Evolutionary conservation across 2,888 invertebrate genomes (phyloP).

Genomic region (Drosophila tanythrix): DNA sequence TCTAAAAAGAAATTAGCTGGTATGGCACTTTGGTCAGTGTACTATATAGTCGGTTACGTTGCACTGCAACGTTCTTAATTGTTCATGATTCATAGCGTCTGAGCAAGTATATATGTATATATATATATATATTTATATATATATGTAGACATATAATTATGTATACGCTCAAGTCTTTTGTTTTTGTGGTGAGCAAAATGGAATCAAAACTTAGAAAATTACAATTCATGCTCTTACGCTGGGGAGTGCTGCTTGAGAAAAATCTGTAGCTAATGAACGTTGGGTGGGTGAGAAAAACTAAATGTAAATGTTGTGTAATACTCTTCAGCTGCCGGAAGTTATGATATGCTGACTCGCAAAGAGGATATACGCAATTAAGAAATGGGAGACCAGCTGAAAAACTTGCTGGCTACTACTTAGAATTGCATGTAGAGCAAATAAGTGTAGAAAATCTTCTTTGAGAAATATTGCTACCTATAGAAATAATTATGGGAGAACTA

Average conservation of each 20-base stretch:
- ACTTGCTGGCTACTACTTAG: background rate
- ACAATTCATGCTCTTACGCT: constrained; percentile 35
- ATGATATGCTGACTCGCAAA: constrained; percentile 22
- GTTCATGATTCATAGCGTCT: constrained; percentile 38
- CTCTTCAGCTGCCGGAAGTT: constrained; percentile 49
- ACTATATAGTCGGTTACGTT: background rate
- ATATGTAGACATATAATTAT: constrained; percentile 8
- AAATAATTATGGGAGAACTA: constrained; percentile 27
- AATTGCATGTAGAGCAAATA: background rate
- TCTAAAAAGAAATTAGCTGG: background rate
- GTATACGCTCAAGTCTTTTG: constrained; percentile 54
- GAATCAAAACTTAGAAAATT: constrained; percentile 24
- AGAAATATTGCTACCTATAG: background rate
- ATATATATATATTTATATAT: constrained; percentile 5
- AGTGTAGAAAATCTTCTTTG: background rate
- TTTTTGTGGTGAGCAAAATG: constrained; percentile 28
- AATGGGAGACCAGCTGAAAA: constrained; percentile 11
- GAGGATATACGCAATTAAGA: constrained; percentile 14
- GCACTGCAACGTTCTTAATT: background rate
- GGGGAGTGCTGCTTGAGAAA: constrained; percentile 43
- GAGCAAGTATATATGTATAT: constrained; percentile 17
- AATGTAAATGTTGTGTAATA: constrained; percentile 44
- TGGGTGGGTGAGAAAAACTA: constrained; percentile 38
- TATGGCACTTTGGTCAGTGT: background rate
- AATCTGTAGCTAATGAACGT: constrained; percentile 32